Conservation (phyloP, 1,140 invertebrate genomes). For the Hermetia illucens region DNA sequence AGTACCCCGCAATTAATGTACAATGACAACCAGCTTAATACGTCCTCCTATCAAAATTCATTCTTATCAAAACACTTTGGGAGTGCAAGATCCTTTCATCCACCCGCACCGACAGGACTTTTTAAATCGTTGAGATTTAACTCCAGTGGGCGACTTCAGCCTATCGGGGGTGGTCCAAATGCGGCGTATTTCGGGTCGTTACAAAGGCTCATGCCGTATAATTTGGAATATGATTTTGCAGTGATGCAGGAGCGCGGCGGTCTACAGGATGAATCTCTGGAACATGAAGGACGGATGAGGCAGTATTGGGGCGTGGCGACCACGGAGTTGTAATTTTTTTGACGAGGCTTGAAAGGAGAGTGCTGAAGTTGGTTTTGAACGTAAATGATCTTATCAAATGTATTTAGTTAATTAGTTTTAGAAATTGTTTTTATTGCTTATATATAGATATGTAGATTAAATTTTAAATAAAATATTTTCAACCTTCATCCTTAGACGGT, state of each 20-base stretch:
- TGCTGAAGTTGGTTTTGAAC: no score
- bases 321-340: conserved; percentile 63
- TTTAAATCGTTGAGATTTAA: conserved; percentile 12
- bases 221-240: conserved; percentile 70
- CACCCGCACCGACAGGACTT: conserved; percentile 27
- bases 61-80: conserved; percentile 64
- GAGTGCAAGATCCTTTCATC: conserved; percentile 58
- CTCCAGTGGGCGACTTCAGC: conserved; percentile 26
- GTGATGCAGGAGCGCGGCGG: conserved; percentile 58
- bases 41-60: conserved; percentile 17
- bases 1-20: conserved; percentile 19
- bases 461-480: no score
- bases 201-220: conserved; percentile 68
- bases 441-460: no score
- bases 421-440: no score
- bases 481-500: no score
- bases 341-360: no score
- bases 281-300: conserved; percentile 65
- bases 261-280: conserved; percentile 46
- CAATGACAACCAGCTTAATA: conserved; percentile 6
- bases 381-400: no score
- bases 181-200: conserved; percentile 74
- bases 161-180: conserved; percentile 54
- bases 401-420: no score
- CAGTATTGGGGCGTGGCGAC: conserved; percentile 78